Conservation (phyloP, 2,797 vertebrate genomes). For the Yasuhikotakia modesta region DNA sequence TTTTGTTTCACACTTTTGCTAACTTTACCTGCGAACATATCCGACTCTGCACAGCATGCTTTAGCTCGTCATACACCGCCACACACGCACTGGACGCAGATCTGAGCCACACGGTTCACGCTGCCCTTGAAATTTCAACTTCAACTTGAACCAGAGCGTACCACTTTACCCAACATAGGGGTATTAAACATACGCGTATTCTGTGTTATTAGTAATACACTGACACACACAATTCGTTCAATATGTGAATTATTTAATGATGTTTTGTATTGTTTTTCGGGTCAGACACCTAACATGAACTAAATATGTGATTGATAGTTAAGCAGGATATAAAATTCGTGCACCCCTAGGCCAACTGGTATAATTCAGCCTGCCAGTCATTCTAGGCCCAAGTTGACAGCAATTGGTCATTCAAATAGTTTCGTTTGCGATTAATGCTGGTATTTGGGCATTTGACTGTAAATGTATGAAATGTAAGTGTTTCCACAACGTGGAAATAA, state of each 20-base stretch:
- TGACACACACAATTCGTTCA: too few species aligned
- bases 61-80: neutral
- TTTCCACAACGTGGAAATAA: neutral
- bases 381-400: conserved; percentile 22
- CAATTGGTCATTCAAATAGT: neutral
- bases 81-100: neutral
- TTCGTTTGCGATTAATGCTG: neutral
- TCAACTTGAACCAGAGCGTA: conserved; percentile 65
- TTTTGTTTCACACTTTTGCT: neutral
- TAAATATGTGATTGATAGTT: neutral
- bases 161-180: conserved; percentile 62
- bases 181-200: neutral
- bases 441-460: neutral
- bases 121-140: conserved; percentile 76
- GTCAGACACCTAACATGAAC: neutral
- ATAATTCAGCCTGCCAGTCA: neutral
- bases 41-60: conserved; percentile 76
- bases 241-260: fast-evolving
- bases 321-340: neutral
- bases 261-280: fast-evolving
- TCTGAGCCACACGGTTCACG: neutral
- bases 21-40: conserved; percentile 76
- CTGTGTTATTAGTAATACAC: neutral
- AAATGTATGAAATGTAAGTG: neutral
- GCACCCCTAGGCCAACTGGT: neutral